Percentiles rank a stretch among this genome's conserved stretches.
phyloP scores from a whole-genome alignment of 2,797 vertebrate genomes.

The Acestrorhynchus altus region DNA sequence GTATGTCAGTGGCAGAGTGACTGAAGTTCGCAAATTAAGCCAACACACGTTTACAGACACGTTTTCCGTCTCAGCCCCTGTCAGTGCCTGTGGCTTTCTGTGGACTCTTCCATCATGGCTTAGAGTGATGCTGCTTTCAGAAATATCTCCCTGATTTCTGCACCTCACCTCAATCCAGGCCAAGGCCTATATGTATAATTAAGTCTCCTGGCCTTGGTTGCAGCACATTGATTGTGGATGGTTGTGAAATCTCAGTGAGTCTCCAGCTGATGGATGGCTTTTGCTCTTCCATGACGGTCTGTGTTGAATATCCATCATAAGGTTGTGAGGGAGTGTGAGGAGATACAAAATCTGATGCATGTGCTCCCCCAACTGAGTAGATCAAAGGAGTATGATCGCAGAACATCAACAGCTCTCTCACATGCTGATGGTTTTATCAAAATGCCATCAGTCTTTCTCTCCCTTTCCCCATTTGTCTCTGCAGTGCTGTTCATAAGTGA shows the following conservation, averaged over 20 bases:
- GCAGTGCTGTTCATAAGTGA: neutral
- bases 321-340: conserved; percentile 20
- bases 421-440: conserved; percentile 46
- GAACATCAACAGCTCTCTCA: conserved; percentile 38
- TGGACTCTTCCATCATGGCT: neutral
- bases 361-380: conserved; percentile 6
- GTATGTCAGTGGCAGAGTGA: neutral
- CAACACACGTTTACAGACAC: neutral
- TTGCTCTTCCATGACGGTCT: conserved; percentile 38
- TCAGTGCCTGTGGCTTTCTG: neutral
- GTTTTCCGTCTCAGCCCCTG: neutral
- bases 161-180: conserved; percentile 16
- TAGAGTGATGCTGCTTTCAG: conserved; percentile 5
- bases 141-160: conserved; percentile 21
- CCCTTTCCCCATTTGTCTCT: conserved; percentile 4
- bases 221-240: conserved; percentile 36
- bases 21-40: conserved; percentile 19
- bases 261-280: conserved; percentile 37
- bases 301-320: conserved; percentile 46
- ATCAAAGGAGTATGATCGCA: conserved; percentile 48
- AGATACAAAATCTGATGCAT: conserved; percentile 41
- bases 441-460: conserved; percentile 42
- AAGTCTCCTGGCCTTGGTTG: conserved; percentile 51
- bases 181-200: conserved; percentile 46
- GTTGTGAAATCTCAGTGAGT: conserved; percentile 39